Conservation (phyloP, 1,140 invertebrate species). For the Scaptomyza pallida region DNA sequence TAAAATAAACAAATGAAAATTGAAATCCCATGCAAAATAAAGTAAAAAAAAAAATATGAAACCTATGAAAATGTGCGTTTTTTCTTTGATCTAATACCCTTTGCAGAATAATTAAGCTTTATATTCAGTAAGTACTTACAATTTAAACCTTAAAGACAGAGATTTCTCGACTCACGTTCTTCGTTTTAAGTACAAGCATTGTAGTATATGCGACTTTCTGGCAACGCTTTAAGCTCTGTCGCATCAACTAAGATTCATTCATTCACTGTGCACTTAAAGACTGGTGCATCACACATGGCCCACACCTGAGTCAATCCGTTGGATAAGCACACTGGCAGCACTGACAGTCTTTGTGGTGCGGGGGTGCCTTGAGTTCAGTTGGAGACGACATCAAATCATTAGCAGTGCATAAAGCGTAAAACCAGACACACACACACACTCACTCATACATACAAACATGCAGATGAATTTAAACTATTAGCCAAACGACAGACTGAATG, state of each 20-base stretch:
- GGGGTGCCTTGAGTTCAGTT: constrained; percentile 12
- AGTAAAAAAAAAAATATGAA: constrained; percentile 3
- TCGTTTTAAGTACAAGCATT: not conserved
- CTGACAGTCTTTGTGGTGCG: not conserved
- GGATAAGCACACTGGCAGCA: constrained; percentile 10
- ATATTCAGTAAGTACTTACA: no score
- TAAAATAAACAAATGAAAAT: constrained; percentile 24
- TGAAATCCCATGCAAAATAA: constrained; percentile 7
- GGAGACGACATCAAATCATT: constrained; percentile 73
- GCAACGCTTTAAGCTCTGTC: constrained; percentile 6
- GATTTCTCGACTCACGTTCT: no score
- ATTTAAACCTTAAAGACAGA: no score
- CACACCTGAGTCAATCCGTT: no score
- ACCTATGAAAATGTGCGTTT: not conserved
- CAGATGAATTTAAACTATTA: constrained; percentile 79
- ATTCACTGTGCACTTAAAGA: not conserved
- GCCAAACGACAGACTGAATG: constrained; percentile 14
- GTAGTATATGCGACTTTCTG: constrained; percentile 5
- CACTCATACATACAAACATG: constrained; percentile 47
- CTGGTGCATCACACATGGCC: no score
- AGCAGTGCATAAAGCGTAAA: constrained; percentile 78
- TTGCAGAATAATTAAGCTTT: no score
- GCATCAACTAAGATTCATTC: constrained; percentile 13
- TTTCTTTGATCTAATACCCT: not conserved
- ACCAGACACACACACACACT: constrained; percentile 44